These are phyloP conservation scores for Psix sp. DNA, from an alignment of 1,140 invertebrate species.

Conservation along the genomic window DNA sequence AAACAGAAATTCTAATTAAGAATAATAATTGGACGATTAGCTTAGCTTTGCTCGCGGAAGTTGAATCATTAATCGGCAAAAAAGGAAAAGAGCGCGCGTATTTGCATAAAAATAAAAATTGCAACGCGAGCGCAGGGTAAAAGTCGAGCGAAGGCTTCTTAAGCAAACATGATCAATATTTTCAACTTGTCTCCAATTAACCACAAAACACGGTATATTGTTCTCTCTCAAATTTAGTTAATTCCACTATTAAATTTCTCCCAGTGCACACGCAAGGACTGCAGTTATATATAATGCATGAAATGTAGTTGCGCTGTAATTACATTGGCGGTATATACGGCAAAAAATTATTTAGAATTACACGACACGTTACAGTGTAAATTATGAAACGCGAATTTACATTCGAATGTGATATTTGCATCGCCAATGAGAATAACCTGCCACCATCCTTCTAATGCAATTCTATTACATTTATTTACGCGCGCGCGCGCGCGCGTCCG, in stretches of 20 bases:
- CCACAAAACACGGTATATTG: constrained; percentile 38
- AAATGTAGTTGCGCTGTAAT: constrained; percentile 16
- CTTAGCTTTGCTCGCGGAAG: not conserved
- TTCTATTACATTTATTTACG: not conserved
- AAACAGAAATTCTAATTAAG: not conserved
- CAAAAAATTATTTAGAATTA: constrained; percentile 31
- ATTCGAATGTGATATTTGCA: constrained; percentile 5
- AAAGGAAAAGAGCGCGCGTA: constrained; percentile 3
- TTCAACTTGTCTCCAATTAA: constrained; percentile 47
- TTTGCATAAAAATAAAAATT: constrained; percentile 17
- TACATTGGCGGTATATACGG: constrained; percentile 1
- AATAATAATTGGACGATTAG: too few relatives aligned
- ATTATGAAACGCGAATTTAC: constrained; percentile 12
- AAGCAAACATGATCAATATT: constrained; percentile 47
- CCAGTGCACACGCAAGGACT: constrained; percentile 22
- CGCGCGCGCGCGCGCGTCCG: not conserved
- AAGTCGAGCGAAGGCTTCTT: constrained; percentile 13
- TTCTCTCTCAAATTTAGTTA: constrained; percentile 44
- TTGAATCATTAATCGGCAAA: not conserved
- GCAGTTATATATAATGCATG: constrained; percentile 23
- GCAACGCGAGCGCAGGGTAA: constrained; percentile 1
- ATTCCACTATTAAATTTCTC: constrained; percentile 41
- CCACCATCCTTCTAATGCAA: not conserved
- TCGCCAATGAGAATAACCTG: too few relatives aligned
- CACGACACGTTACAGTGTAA: constrained; percentile 11